Evolutionary conservation across 37 sponge, comb jelly and placozoan species (phyloP), one percentile per base, ranked within the genome.

Genomic region (Beroe forskalii): DNA sequence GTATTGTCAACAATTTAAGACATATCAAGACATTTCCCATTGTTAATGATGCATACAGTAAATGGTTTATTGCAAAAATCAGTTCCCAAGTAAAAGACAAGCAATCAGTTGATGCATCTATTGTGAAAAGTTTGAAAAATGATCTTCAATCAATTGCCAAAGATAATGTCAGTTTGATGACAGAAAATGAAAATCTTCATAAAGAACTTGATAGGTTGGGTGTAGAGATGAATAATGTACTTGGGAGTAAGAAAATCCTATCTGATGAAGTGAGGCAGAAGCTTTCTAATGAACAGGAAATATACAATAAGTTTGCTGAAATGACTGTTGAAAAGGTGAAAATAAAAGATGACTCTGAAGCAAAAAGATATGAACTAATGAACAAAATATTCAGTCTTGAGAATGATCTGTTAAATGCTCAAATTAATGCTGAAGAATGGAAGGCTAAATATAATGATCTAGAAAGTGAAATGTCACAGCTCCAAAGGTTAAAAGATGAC

Each of bases 341-440:
- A 25, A 35, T 80, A 1, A 41, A 44, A 25, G 86, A 80, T 43
- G 8, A 35, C 9, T 44, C 55, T 19, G 86, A 80, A 41, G 42
- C 86, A 12, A 80, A 80, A 23, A 9, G 55, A 23, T 80, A 80
- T 25, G 86, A 80, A 27, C 55, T 80, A 6, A 80, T 80, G 86
- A 80, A 80, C 86, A 80, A 80, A 48, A 80, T 80, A 35, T 80
- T 80, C 28, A 80, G 86, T 42, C 55, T 80, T 6, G 86, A 80
- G 27, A 80, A 80, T 43, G 86, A 80, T 31, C 30, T 80, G 44
- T n/a, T 80, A 27, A 80, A 80, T 38, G 44, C 86, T 39, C 86
- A 80, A 25, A 80, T 80, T 38, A 32, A 43, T 23, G 86, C 55
- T 1, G 86, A 80, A 37, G 86, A 80, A 80, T 80, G 86, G 86